Percentiles rank a stretch among this genome's conserved stretches.
Conservation (phyloP, 2,888 invertebrate species). For the Machimus atricapillus region DNA sequence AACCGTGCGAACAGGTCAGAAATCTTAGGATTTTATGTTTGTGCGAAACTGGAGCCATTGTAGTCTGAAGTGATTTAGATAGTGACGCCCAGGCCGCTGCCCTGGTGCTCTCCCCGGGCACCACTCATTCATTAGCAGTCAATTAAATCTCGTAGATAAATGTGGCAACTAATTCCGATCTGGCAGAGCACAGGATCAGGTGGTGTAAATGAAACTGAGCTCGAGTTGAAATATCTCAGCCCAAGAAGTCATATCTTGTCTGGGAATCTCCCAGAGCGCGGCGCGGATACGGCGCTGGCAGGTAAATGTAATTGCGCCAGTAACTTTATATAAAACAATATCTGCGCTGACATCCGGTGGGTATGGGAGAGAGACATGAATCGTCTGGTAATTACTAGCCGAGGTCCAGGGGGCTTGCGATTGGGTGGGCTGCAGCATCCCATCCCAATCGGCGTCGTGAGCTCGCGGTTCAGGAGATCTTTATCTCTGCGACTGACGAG, state of each 20-base stretch:
- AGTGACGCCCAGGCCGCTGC: neutral
- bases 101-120: neutral
- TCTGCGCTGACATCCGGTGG: slow-evolving; percentile 37
- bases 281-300: slow-evolving; percentile 13
- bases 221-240: slow-evolving; percentile 9
- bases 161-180: neutral
- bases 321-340: slow-evolving; percentile 38
- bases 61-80: neutral
- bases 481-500: neutral
- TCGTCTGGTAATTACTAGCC: slow-evolving; percentile 36
- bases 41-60: neutral
- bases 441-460: slow-evolving; percentile 30
- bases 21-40: neutral
- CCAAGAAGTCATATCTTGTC: slow-evolving; percentile 7
- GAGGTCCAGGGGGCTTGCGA: slow-evolving; percentile 28
- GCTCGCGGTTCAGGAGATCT: neutral
- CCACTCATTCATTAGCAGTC: slow-evolving; percentile 22
- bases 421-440: slow-evolving; percentile 26
- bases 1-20: neutral
- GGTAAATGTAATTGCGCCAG: slow-evolving; percentile 32
- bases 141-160: slow-evolving; percentile 34
- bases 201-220: neutral
- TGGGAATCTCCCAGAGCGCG: slow-evolving; percentile 17
- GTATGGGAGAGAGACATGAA: slow-evolving; percentile 26
- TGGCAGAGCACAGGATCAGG: neutral